phyloP scores from a whole-genome alignment of 1,140 invertebrate genomes.

The Paraescarpia echinospica region DNA sequence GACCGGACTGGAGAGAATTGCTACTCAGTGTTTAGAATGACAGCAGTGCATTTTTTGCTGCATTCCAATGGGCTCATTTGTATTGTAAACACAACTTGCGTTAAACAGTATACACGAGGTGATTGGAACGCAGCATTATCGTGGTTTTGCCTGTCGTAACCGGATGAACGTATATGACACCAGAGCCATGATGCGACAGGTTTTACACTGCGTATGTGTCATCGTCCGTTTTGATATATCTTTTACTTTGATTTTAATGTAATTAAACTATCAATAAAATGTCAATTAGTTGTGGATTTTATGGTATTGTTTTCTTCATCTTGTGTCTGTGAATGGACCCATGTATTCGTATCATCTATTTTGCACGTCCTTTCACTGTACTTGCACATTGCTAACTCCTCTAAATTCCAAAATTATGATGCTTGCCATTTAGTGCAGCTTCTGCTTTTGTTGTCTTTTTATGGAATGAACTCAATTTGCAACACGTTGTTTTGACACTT shows the following conservation, averaged over 20 bases:
- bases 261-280: background rate
- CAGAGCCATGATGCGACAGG: background rate
- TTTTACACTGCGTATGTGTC: background rate
- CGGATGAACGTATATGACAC: background rate
- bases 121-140: too few relatives aligned
- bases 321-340: background rate
- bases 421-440: too few relatives aligned
- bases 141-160: background rate
- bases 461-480: too few relatives aligned
- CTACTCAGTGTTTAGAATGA: background rate
- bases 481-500: too few relatives aligned
- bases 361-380: too few relatives aligned
- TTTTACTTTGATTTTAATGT: background rate
- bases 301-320: background rate
- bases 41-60: background rate
- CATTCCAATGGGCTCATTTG: too few relatives aligned
- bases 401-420: too few relatives aligned
- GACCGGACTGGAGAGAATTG: background rate
- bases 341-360: background rate
- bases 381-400: too few relatives aligned
- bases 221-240: background rate
- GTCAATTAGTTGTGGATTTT: background rate
- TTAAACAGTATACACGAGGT: too few relatives aligned
- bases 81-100: too few relatives aligned
- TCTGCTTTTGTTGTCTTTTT: too few relatives aligned